Conservation (phyloP, 2,888 invertebrate species). For the Drosophila peninsularis region DNA sequence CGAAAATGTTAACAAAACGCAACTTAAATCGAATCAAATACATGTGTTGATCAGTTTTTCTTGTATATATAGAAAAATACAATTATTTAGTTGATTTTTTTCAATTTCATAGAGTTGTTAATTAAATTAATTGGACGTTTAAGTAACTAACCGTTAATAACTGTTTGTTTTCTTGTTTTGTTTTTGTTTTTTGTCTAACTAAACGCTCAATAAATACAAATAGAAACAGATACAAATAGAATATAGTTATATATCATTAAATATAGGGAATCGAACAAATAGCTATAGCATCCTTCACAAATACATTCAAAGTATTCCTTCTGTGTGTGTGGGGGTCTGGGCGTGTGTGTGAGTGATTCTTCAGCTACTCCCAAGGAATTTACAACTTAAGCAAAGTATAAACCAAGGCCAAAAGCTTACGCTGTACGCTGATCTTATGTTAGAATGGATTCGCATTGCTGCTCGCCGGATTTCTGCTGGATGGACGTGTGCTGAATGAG, state of each 20-base stretch:
- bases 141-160: constrained; percentile 84
- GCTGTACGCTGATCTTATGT: constrained; percentile 86
- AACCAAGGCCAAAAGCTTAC: constrained; percentile 87
- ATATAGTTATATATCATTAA: constrained; percentile 49
- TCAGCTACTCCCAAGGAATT: constrained; percentile 53
- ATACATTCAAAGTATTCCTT: constrained; percentile 42
- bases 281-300: constrained; percentile 50
- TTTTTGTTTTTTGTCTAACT: constrained; percentile 63
- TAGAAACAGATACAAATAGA: constrained; percentile 69
- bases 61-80: constrained; percentile 58
- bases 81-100: constrained; percentile 37
- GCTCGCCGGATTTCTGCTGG: constrained; percentile 86
- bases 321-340: constrained; percentile 8
- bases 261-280: constrained; percentile 45
- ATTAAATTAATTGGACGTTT: constrained; percentile 83
- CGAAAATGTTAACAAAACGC: constrained; percentile 61
- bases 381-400: constrained; percentile 87
- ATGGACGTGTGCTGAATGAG: constrained; percentile 86
- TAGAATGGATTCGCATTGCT: constrained; percentile 87
- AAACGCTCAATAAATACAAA: constrained; percentile 76
- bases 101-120: constrained; percentile 49
- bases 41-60: constrained; percentile 27
- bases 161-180: constrained; percentile 40
- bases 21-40: constrained; percentile 50
- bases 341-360: constrained; percentile 14